Evolutionary conservation across 2,888 invertebrate genomes (phyloP), one percentile per base, ranked within the genome.

Genomic region (Parnassius smintheus): DNA sequence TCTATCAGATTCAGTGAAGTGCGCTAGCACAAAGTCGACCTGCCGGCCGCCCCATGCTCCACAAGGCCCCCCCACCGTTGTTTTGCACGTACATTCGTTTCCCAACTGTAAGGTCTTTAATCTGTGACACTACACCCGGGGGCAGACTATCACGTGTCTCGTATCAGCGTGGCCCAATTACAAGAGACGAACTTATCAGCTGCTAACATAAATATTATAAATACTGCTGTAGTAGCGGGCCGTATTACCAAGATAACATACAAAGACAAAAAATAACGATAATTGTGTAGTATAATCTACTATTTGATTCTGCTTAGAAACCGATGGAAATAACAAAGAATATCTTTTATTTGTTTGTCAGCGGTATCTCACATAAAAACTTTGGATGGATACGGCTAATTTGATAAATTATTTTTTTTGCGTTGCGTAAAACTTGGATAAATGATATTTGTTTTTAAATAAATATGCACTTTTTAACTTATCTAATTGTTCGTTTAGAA

Each of bases 121-220:
- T 13, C 18, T 49, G 12, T 50, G 9, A 18, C 56, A 45, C 42
- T 44, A 42, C 50, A 45, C 25, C 54, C 13, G 59, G 44, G 22
- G 54, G 53, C 62, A 54, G 44, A 12, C 55, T 25, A 10, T 60
- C 59, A 60, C 59, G 59, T 59, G 44, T 56, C 56, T 25, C 55
- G 41, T 63, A 63, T 63, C 63, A 56, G 42, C 8, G 8, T 63
- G 63, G 50, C 63, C 63, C 59, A 63, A 56, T 56, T 59, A 63
- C 35, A 55, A 18, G 12, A 58, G 55, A 59, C 59, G 18, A 12
- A 35, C n/a, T 63, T 63, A 63, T 63, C 63, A 46, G 35, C 51
- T 61, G 55, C 56, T 55, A 55, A 52, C 22, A 48, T 51, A 51
- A 50, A 45, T 51, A 35, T 41, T 45, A 55, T 49, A 44, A 50